phyloP scores from a whole-genome alignment of 2,797 vertebrate genomes.

The Manis javanica region DNA sequence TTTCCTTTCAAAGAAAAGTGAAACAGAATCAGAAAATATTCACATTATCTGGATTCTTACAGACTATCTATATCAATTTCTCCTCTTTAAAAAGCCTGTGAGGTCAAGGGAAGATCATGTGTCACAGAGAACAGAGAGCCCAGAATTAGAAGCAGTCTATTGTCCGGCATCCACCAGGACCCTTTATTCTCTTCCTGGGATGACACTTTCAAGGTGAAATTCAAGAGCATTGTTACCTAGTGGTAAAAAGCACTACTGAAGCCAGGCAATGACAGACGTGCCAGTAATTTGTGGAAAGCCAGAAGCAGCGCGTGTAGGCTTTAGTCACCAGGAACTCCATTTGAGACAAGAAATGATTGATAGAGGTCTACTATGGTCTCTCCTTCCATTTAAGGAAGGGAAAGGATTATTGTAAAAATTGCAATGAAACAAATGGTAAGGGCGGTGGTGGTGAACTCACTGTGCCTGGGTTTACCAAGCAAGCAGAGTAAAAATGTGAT shows the following conservation, averaged over 20 bases:
- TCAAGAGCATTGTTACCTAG: background rate
- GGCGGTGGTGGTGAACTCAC: background rate
- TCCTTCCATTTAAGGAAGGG: background rate
- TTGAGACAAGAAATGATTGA: background rate
- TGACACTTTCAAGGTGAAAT: background rate
- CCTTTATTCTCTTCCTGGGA: background rate
- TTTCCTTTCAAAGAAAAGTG: background rate
- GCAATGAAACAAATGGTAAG: background rate
- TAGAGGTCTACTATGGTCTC: background rate
- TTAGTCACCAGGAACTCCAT: background rate
- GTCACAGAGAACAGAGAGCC: background rate
- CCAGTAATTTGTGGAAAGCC: background rate
- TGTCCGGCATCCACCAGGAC: fast-evolving
- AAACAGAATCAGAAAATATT: background rate
- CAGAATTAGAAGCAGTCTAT: fast-evolving
- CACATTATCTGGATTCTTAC: fast-evolving
- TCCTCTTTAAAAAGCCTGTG: background rate
- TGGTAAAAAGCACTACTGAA: background rate
- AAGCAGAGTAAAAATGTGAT: background rate
- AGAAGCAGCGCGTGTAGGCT: background rate
- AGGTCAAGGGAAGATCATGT: background rate
- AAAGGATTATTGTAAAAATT: background rate
- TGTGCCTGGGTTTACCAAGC: background rate
- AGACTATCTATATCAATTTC: background rate
- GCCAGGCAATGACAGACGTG: background rate